Conservation (phyloP, 2,888 invertebrate genomes). For the Boloria euphrosyne region DNA sequence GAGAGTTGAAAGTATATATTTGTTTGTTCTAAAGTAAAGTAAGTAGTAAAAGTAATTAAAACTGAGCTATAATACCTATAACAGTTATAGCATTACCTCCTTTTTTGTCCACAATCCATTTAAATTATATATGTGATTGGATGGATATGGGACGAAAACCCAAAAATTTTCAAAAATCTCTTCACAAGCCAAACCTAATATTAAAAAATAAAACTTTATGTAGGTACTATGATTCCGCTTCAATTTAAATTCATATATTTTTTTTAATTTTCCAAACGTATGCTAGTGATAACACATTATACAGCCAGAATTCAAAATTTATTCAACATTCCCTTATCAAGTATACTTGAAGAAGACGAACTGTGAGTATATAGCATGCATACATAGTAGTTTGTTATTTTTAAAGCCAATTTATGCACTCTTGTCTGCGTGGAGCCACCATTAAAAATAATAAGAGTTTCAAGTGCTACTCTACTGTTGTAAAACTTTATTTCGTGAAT, state of each 20-base stretch:
- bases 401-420: slow-evolving; percentile 22
- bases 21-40: no score
- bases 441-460: slow-evolving; percentile 22
- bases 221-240: no score
- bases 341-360: slow-evolving; percentile 18
- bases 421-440: slow-evolving; percentile 13
- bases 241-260: neutral
- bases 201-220: no score
- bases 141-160: no score
- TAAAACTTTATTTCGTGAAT: slow-evolving; percentile 7
- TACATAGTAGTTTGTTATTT: slow-evolving; percentile 20
- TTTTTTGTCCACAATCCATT: no score
- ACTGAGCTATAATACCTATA: no score
- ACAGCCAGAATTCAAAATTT: slow-evolving; percentile 12
- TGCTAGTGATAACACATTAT: neutral
- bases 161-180: no score
- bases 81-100: no score
- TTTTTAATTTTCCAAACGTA: neutral
- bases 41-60: no score
- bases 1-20: no score
- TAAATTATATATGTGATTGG: no score
- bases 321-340: slow-evolving; percentile 22
- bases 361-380: slow-evolving; percentile 9
- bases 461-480: neutral
- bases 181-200: no score